Conservation (phyloP, 2,113 vertebrate species). For the Anoura caudifer region DNA sequence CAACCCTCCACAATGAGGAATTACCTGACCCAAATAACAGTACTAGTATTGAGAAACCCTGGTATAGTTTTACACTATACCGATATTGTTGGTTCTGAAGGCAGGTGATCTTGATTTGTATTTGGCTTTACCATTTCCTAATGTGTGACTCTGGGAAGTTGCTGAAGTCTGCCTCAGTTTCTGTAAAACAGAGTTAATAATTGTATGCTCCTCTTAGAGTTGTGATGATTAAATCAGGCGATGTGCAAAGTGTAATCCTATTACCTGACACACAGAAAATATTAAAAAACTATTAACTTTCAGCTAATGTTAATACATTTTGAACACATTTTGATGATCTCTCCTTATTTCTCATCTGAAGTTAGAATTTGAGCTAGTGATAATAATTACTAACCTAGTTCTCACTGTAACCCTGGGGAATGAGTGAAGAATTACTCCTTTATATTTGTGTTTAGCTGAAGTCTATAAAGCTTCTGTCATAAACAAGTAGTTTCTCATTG, state of each 20-base stretch:
- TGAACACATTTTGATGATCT: neutral
- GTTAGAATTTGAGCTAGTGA: constrained; percentile 31
- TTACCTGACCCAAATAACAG: neutral
- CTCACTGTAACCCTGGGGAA: neutral
- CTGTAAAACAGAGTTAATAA: constrained; percentile 8
- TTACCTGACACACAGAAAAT: neutral
- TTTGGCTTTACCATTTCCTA: constrained; percentile 15
- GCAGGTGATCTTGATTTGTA: neutral
- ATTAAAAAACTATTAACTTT: constrained; percentile 10
- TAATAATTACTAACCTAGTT: constrained; percentile 22
- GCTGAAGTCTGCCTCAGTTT: neutral
- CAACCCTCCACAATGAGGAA: neutral
- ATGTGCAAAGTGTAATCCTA: neutral
- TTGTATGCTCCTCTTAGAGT: neutral
- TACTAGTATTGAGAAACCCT: neutral
- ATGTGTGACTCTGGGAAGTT: neutral
- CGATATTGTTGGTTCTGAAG: neutral
- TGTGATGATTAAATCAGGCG: neutral
- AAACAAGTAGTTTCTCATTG: constrained; percentile 2
- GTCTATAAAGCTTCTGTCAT: neutral
- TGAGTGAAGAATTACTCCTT: constrained; percentile 8
- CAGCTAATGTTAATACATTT: neutral
- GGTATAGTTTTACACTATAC: neutral
- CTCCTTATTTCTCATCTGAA: constrained; percentile 32
- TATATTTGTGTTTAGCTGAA: constrained; percentile 18